Evolutionary conservation across 1,140 invertebrate genomes (phyloP).

Genomic region (Pantala flavescens): DNA sequence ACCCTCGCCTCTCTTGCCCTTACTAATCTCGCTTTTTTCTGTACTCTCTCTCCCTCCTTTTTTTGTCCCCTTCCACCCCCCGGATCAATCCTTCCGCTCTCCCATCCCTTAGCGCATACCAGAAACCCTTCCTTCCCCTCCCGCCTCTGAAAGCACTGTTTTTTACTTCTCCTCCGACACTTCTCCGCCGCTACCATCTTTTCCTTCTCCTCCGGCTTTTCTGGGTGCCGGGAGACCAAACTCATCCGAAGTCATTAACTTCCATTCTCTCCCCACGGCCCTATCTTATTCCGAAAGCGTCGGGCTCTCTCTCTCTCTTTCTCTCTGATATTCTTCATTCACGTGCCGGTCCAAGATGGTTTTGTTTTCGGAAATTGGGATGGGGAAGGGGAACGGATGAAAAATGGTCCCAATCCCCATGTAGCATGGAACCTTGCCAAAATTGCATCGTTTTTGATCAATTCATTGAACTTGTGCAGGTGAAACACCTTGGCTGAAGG

Average conservation of each 20-base stretch:
- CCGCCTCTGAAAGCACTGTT: too few relatives aligned
- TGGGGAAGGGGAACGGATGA: background rate
- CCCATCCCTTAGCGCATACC: background rate
- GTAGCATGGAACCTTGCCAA: background rate
- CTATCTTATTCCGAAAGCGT: background rate
- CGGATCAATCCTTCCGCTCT: background rate
- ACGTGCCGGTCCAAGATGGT: background rate
- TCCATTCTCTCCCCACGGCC: background rate
- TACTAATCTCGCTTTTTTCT: background rate
- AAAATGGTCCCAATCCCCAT: background rate
- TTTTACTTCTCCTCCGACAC: too few relatives aligned
- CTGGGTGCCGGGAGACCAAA: background rate
- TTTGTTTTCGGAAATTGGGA: background rate
- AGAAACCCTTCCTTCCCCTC: too few relatives aligned
- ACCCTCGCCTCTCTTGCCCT: background rate
- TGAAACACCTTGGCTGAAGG: background rate
- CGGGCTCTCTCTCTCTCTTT: background rate
- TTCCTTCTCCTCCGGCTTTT: background rate
- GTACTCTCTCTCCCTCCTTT: background rate
- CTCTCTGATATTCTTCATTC: background rate
- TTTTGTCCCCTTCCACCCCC: background rate
- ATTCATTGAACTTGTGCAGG: background rate
- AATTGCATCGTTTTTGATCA: background rate
- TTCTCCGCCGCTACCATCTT: too few relatives aligned
- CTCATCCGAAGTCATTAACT: conserved; percentile 5